Conservation (phyloP, 2,888 invertebrate species). For the Tolmerus cingulatus region DNA sequence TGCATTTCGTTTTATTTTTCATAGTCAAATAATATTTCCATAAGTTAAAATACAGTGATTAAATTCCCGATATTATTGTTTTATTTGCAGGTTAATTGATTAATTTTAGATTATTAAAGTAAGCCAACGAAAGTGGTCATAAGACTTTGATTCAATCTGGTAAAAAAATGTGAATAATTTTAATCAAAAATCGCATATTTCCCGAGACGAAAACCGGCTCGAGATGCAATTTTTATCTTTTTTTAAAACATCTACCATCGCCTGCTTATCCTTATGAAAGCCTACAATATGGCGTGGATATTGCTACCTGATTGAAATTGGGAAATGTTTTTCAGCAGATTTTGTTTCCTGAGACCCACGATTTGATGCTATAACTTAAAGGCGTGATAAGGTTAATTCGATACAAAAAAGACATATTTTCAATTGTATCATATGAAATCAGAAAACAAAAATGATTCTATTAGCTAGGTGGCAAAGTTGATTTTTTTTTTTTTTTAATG, state of each 20-base stretch:
- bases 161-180: too few relatives aligned
- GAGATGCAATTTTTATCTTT: neutral
- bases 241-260: neutral
- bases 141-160: neutral
- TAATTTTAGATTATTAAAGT: neutral
- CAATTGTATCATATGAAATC: too few relatives aligned
- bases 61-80: too few relatives aligned
- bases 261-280: neutral
- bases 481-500: too few relatives aligned
- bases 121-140: neutral
- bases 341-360: neutral
- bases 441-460: too few relatives aligned
- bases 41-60: neutral
- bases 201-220: neutral
- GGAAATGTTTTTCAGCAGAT: neutral
- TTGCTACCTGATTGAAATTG: neutral
- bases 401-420: too few relatives aligned
- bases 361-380: neutral
- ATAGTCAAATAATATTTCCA: neutral
- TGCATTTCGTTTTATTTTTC: neutral
- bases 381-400: too few relatives aligned
- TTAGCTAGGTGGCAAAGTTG: too few relatives aligned
- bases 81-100: neutral
- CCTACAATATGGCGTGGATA: neutral
- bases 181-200: neutral